phyloP scores from a whole-genome alignment of 2,797 vertebrate species.

The Leucoraja ocellata region DNA sequence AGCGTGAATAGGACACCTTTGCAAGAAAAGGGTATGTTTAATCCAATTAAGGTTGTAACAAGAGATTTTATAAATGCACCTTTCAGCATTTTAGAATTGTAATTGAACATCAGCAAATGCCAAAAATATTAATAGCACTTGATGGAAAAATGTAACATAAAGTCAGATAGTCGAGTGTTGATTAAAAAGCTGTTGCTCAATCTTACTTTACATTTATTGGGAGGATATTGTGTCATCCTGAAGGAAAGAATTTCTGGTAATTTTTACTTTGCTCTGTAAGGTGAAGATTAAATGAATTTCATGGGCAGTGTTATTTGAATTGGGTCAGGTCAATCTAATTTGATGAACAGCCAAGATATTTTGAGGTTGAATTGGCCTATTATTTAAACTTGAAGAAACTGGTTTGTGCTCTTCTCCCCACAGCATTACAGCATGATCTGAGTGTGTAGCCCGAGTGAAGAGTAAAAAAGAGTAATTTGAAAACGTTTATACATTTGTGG shows the following conservation, averaged over 20 bases:
- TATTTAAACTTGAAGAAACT: not conserved
- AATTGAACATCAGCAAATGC: not conserved
- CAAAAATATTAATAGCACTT: not conserved
- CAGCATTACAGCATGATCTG: not conserved
- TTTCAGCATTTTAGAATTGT: not conserved
- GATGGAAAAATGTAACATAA: not conserved
- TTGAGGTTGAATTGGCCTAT: constrained; percentile 1
- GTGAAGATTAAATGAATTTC: not conserved
- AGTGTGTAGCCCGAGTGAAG: not conserved
- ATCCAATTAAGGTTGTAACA: not conserved
- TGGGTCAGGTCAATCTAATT: constrained; percentile 24
- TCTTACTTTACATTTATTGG: not conserved
- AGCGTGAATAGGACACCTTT: not conserved
- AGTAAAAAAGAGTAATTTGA: not conserved
- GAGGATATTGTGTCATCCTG: not conserved
- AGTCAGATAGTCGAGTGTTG: not conserved
- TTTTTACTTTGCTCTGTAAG: not conserved
- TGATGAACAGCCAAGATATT: constrained; percentile 17
- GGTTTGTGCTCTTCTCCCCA: not conserved
- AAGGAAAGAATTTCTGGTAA: not conserved
- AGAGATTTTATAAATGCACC: not conserved
- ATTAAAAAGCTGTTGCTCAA: not conserved
- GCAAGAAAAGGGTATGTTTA: not conserved
- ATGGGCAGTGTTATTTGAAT: not conserved
- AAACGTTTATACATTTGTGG: not conserved